Conservation (phyloP, 2,797 vertebrate species). For the Hoplostethus atlanticus region DNA sequence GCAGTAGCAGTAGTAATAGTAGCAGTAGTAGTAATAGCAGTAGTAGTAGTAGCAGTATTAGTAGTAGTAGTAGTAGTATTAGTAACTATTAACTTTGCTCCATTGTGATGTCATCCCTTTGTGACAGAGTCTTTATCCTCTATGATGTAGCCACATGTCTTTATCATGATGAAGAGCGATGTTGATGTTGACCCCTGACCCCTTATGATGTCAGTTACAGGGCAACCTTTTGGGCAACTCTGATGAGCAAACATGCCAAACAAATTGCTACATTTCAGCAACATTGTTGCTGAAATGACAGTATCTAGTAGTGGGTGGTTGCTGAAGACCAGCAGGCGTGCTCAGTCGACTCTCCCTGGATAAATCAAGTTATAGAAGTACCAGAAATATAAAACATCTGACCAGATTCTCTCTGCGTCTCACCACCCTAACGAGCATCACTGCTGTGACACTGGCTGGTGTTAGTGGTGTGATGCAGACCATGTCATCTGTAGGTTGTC, state of each 20-base stretch:
- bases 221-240: not conserved
- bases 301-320: no score
- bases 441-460: not conserved
- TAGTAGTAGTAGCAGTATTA: no score
- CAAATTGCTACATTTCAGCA: no score
- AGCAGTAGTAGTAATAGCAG: no score
- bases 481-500: constrained; percentile 20
- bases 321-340: no score
- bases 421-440: not conserved
- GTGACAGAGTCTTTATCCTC: not conserved
- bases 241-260: no score
- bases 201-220: constrained; percentile 4
- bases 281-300: no score
- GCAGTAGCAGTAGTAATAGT: no score
- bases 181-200: not conserved
- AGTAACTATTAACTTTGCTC: not conserved
- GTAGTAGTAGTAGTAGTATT: no score
- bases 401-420: not conserved
- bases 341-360: no score
- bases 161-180: not conserved
- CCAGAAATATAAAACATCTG: not conserved
- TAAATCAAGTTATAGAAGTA: no score
- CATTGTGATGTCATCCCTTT: not conserved
- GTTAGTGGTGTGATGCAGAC: not conserved
- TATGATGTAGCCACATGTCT: not conserved